Evolutionary conservation across 2,797 vertebrate genomes (phyloP), one percentile per base, ranked within the genome.

Genomic region (Gila robusta): DNA sequence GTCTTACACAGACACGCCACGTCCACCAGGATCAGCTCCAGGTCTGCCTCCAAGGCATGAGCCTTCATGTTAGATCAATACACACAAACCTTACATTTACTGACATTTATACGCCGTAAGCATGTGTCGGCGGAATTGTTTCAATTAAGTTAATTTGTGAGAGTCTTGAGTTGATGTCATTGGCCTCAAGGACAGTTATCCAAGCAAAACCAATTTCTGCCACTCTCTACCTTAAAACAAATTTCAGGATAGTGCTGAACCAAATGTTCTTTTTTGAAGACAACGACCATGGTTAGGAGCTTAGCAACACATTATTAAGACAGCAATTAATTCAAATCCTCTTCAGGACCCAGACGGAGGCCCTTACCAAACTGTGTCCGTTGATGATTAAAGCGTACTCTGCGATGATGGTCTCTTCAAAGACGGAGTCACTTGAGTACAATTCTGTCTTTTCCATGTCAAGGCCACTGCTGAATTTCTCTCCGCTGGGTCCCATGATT

Each of bases 311-410:
- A 37, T 77, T n/a, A 84, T 86, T 69, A 70, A 41, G 52, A 54
- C 64, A 85, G 52, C 67, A 44, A 26, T 41, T 72, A 32, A 17
- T 14, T 41, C 10, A 71, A 28, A 79, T 80, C 37, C 16, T 67
- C 16, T 70, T 37, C 32, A 39, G 37, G 37, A 71, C n/a, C 81
- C 79, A 44, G 72, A 32, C 62, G 70, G 12, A 39, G 52, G 35
- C 67, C 88, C 94, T 96, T 93, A 97, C 94, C 94, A 97, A 91
- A 91, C 96, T 96, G 91, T 95, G 95, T 81, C 94, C 95, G 85
- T 94, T 97, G 92, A 97, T 94, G 90, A 96, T 91, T 90, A 97
- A 93, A 62, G 94, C 96, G 64, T 95, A 97, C 89, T 96, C 95
- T 88, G 94, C 90, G 76, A 92, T 94, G 26, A 96, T 82, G 19